Conservation (phyloP, 2,797 vertebrate genomes). For the Carcharodon carcharias region DNA sequence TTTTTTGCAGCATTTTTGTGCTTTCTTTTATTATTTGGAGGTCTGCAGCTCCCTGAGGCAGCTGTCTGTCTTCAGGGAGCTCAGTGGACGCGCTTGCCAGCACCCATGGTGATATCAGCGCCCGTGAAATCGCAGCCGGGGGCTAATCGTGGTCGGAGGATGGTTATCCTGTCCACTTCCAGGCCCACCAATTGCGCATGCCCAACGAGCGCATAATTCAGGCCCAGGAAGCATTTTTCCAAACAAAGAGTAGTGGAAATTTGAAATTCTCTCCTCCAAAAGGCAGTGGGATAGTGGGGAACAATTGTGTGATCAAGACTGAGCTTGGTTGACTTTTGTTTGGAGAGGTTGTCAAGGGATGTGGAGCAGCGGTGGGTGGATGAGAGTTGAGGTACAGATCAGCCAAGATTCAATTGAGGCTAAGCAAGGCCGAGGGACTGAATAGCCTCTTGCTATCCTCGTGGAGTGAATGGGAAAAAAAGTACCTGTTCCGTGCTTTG, state of each 20-base stretch:
- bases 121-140: too few species aligned
- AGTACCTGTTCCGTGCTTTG: constrained; percentile 74
- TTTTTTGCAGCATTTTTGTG: too few species aligned
- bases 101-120: too few species aligned
- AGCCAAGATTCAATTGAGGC: not conserved
- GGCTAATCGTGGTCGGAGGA: too few species aligned
- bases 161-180: too few species aligned
- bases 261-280: not conserved
- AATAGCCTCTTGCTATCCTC: not conserved
- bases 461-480: not conserved
- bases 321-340: not conserved
- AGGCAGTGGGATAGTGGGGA: not conserved
- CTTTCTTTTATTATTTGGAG: too few species aligned
- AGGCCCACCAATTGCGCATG: too few species aligned
- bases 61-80: too few species aligned
- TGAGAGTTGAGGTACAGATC: not conserved
- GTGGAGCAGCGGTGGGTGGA: not conserved
- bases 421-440: not conserved
- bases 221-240: not conserved
- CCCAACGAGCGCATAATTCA: too few species aligned
- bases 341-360: not conserved
- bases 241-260: not conserved
- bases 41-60: too few species aligned
- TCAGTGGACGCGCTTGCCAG: too few species aligned
- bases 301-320: not conserved